Evolutionary conservation across 2,113 vertebrate species (phyloP).

Genomic region (Cynocephalus volans): DNA sequence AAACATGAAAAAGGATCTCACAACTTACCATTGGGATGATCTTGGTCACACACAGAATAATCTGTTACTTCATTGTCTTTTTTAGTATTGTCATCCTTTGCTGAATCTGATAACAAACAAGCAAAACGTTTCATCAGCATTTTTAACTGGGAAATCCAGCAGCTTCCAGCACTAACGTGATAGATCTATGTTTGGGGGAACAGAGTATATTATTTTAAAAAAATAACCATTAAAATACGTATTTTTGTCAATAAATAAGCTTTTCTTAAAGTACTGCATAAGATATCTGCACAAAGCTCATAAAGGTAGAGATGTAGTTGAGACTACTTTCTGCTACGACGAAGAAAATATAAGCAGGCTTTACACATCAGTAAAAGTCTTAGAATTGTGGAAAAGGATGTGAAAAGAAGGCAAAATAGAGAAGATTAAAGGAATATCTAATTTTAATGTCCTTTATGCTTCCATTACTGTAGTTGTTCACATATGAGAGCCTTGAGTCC

Average conservation of each 20-base stretch:
- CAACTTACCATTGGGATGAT: slow-evolving; percentile 85
- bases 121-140: slow-evolving; percentile 53
- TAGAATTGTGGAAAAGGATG: slow-evolving; percentile 2
- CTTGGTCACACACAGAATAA: slow-evolving; percentile 80
- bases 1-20: background rate
- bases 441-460: slow-evolving; percentile 59
- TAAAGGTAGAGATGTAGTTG: background rate
- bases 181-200: background rate
- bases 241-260: background rate
- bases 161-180: slow-evolving; percentile 14
- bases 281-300: background rate
- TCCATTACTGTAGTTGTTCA: background rate
- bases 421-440: slow-evolving; percentile 43
- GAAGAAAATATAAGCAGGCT: slow-evolving; percentile 50
- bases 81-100: slow-evolving; percentile 70
- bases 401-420: slow-evolving; percentile 53
- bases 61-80: slow-evolving; percentile 72
- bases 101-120: slow-evolving; percentile 85
- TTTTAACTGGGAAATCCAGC: slow-evolving; percentile 47
- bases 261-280: background rate
- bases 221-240: slow-evolving; percentile 13
- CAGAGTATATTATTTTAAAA: background rate
- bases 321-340: background rate
- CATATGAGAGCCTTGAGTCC: background rate
- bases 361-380: background rate